Evolutionary conservation across 2,113 vertebrate species (phyloP).

Genomic region (Hirundichthys speculiger): DNA sequence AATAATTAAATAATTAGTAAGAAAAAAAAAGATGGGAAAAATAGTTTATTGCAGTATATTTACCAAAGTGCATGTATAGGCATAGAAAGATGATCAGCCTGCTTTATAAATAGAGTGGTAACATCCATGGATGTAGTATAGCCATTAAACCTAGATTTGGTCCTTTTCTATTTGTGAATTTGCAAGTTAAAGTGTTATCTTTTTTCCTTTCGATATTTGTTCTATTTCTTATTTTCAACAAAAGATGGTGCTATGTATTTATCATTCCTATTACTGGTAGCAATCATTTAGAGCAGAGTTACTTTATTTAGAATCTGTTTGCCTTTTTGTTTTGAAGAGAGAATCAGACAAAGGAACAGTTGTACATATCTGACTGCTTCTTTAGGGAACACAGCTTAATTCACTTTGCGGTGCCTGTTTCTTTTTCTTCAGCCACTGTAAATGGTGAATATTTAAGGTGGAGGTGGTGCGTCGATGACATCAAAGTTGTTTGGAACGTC

Average conservation of each 20-base stretch:
- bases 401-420: conserved; percentile 39
- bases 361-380: conserved; percentile 60
- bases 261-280: conserved; percentile 84
- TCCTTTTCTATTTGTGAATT: conserved; percentile 72
- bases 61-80: conserved; percentile 81
- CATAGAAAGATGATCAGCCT: conserved; percentile 53
- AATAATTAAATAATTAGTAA: conserved; percentile 50
- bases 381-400: conserved; percentile 65
- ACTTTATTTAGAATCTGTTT: conserved; percentile 51
- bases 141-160: conserved; percentile 55
- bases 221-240: conserved; percentile 76
- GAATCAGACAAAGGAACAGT: conserved; percentile 51
- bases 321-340: conserved; percentile 49
- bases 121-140: conserved; percentile 60
- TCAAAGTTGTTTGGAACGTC: conserved; percentile 49
- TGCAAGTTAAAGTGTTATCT: conserved; percentile 58
- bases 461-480: conserved; percentile 27
- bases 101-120: conserved; percentile 65
- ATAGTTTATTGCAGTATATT: conserved; percentile 69
- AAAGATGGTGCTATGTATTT: conserved; percentile 86
- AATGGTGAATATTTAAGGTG: conserved; percentile 15
- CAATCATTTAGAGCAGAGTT: conserved; percentile 65
- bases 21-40: conserved; percentile 25
- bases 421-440: conserved; percentile 46
- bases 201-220: conserved; percentile 63